Conservation (phyloP, 2,888 invertebrate genomes). For the Morpho helenor region DNA sequence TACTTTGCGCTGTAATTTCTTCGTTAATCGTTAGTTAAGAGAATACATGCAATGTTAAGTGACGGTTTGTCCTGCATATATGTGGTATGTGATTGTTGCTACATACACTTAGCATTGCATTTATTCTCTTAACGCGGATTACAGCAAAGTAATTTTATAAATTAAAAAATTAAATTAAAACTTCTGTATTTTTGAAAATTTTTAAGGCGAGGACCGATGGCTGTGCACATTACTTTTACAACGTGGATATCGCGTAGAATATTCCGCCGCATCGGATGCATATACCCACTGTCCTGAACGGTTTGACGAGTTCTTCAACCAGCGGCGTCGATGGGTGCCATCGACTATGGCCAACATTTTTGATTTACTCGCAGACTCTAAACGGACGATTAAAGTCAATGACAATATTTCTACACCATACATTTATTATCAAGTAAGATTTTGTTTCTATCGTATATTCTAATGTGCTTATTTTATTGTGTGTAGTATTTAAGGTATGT, state of each 20-base stretch:
- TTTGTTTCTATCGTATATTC: not conserved
- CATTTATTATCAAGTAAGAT: conserved; percentile 80
- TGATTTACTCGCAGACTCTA: conserved; percentile 89
- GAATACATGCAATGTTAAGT: no score
- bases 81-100: no score
- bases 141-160: no score
- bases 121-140: no score
- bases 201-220: conserved; percentile 95
- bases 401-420: conserved; percentile 93
- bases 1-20: no score
- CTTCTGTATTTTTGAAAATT: no score
- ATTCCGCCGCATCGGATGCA: conserved; percentile 96
- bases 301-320: conserved; percentile 96
- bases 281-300: conserved; percentile 96
- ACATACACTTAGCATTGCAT: no score
- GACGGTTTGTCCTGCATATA: no score
- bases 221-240: conserved; percentile 94
- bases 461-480: no score
- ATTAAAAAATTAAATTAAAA: no score
- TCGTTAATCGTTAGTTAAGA: no score
- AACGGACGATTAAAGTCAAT: conserved; percentile 88
- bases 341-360: conserved; percentile 97
- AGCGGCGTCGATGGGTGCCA: conserved; percentile 96
- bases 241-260: conserved; percentile 94
- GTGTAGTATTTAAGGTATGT: no score